Conservation (phyloP, 2,797 vertebrate genomes). For the Centroberyx gerrardi region DNA sequence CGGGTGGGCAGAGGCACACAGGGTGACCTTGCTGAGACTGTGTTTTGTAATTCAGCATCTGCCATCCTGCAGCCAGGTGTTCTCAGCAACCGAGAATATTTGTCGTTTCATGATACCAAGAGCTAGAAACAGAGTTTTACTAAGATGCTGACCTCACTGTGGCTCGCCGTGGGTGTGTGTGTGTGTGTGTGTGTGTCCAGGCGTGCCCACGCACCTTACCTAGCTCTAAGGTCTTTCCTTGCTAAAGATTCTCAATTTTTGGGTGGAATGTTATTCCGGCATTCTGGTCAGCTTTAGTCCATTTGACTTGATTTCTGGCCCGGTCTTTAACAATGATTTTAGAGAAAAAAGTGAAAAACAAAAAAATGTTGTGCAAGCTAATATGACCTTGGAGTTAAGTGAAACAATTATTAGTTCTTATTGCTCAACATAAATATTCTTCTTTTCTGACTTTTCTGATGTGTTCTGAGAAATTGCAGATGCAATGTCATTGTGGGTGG, state of each 20-base stretch:
- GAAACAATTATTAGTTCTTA: slow-evolving; percentile 30
- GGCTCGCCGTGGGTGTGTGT: slow-evolving; percentile 1
- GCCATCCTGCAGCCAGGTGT: slow-evolving; percentile 64
- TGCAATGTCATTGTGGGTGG: slow-evolving; percentile 36
- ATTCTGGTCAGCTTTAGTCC: too few species aligned
- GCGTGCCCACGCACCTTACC: background rate
- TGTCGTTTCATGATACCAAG: slow-evolving; percentile 10
- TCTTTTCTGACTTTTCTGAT: background rate
- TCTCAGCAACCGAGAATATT: slow-evolving; percentile 11
- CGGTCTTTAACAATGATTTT: too few species aligned
- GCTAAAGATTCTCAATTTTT: too few species aligned
- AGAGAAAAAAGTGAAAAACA: slow-evolving; percentile 1
- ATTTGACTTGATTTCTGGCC: too few species aligned
- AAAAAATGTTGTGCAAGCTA: background rate
- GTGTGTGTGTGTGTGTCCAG: slow-evolving; percentile 4
- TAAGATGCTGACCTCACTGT: background rate
- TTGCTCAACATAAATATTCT: slow-evolving; percentile 28
- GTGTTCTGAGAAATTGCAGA: slow-evolving; percentile 36
- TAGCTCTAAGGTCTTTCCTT: too few species aligned
- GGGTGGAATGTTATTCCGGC: too few species aligned
- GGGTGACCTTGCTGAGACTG: slow-evolving; percentile 67
- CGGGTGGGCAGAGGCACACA: slow-evolving; percentile 59
- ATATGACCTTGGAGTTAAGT: slow-evolving; percentile 16
- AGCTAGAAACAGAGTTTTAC: slow-evolving; percentile 23
- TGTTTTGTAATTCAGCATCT: slow-evolving; percentile 60